Evolutionary conservation across 2,113 vertebrate species (phyloP), one percentile per base, ranked within the genome.

Genomic region (Pteruthius melanotis): DNA sequence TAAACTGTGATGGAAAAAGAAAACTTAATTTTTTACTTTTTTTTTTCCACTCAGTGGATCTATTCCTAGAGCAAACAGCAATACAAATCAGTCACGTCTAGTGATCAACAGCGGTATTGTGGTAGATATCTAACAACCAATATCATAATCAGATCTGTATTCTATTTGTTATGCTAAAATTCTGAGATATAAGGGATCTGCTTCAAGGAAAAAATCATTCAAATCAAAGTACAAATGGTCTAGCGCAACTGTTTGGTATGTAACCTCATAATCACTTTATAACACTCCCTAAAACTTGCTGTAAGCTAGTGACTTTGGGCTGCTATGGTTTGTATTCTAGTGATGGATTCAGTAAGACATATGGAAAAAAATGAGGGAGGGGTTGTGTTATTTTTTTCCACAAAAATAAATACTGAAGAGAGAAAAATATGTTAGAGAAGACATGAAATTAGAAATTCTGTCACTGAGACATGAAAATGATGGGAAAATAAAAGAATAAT

Each of bases 41-140:
- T 54, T 74, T 27, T 52, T 82, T 35, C 31, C 11, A 39, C 18
- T 83, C 27, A 15, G 24, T 30, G 12, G 16, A 54, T 87, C 65
- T 57, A 22, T 81, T 84, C 35, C 50, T 70, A 85, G 52, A 53
- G 19, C 31, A 77, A 87, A 75, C 7, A 61, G 50, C 50, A 78
- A 37, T 45, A 65, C 8, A 60, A 40, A 74, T 47, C 72, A 56
- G 14, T 69, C 47, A 27, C 0, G 0, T 5, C 33, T 40, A 28
- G 7, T 42, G 12, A 61, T 47, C 9, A 52, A 13, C 12, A 52
- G 39, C 17, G 19, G 9, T 40, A 56, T 8, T 56, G 24, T 26
- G 24, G 26, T 22, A 66, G 24, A 44, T 39, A 8, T 28, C 72
- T 84, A 81, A 65, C 28, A 37, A 57, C 19, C 28, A 20, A 24